Base-by-base conservation (phyloP, 2,888 invertebrate species). In the Julus scanicus region DNA sequence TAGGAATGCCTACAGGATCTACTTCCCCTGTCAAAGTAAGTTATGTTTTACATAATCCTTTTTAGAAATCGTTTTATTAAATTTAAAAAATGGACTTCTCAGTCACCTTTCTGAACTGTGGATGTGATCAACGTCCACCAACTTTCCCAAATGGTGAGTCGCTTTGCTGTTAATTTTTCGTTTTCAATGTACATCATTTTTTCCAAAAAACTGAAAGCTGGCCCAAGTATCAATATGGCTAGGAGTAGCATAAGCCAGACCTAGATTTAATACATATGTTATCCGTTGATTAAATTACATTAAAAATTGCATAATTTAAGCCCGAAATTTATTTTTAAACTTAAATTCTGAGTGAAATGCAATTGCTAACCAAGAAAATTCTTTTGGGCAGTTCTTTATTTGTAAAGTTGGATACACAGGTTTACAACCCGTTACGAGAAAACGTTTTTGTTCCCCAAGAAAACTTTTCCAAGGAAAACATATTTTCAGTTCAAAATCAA, bases 181-280 rank as follows among this genome's bases (percentile, higher is more conserved):
- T 85, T 53, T 49, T 87, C 63, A 37, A 44, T 71, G 15, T 48
- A 44, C 11, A 49, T 11, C 86, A 20, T 29, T 48, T 88, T 87
- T 57, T 88, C 88, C 39, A 87, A 20, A 4, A 87, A 8, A 5
- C 84, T 84, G 53, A 88, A 84, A n/a, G 40, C 29, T 39, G 87
- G 87, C 1, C 88, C 88, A 9, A 88, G 17, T n/a, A 87, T 13
- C 2, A 88, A 17, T 37, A 87, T 87, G 37, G 88, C 48, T 40
- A 80, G 13, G 8, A 88, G 40, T 44, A 88, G 39, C 17, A 87
- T 39, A 11, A 87, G 40, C 88, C 88, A 88, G 11, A 88, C 88
- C 88, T 88, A 39, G 15, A 44, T 44, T 44, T 44, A 8, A 44
- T 44, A 44, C 6, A 44, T 44, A 8, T 44, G 44, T 29, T 29